phyloP scores from a whole-genome alignment of 2,113 vertebrate genomes.

The Psittacula cyanocephala region DNA sequence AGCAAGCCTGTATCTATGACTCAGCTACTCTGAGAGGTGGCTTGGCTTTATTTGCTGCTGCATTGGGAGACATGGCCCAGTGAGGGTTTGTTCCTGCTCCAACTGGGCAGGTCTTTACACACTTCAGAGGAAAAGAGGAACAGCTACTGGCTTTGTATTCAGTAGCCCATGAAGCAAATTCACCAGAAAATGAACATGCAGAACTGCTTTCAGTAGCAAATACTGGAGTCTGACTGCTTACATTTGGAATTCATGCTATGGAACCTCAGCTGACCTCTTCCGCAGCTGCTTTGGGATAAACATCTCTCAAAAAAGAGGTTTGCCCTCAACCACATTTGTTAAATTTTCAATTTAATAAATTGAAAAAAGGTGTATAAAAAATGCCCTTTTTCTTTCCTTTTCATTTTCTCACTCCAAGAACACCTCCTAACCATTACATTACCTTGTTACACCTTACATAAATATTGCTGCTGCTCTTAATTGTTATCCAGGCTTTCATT shows the following conservation, averaged over 20 bases:
- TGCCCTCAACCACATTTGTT: not conserved
- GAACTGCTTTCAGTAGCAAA: not conserved
- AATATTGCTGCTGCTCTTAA: not conserved
- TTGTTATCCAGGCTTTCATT: not conserved
- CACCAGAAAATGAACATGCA: not conserved
- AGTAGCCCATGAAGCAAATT: not conserved
- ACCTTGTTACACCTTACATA: not conserved
- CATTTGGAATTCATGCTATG: not conserved
- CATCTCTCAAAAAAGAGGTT: not conserved
- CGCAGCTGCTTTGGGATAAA: not conserved
- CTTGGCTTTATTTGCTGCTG: not conserved
- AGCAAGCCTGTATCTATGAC: not conserved
- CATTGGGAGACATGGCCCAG: not conserved
- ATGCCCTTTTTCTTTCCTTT: not conserved
- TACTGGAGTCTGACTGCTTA: not conserved
- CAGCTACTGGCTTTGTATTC: not conserved
- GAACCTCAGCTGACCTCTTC: not conserved
- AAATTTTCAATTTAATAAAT: not conserved
- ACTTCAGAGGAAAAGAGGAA: not conserved
- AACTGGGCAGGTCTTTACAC: not conserved
- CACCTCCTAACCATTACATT: fast-evolving
- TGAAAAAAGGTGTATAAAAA: not conserved
- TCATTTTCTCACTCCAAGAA: not conserved
- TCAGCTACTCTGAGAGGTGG: not conserved
- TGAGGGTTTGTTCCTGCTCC: not conserved